Conservation (phyloP, 2,113 vertebrate species). For the Seriola aureovittata region DNA sequence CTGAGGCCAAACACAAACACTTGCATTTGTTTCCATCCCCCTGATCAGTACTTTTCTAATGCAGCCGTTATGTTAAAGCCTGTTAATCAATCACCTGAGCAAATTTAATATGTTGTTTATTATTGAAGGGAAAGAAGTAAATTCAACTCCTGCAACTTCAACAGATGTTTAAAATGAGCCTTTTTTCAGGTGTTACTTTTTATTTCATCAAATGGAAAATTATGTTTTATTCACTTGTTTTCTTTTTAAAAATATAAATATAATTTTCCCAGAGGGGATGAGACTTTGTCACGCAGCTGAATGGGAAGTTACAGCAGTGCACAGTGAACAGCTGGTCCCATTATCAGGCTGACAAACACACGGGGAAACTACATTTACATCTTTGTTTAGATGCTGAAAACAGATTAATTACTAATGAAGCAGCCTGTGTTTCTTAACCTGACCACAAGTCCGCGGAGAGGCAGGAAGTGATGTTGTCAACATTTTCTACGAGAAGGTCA, state of each 20-base stretch:
- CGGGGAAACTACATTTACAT: too few relatives aligned
- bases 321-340: too few relatives aligned
- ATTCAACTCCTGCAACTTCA: too few relatives aligned
- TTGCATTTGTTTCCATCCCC: neutral
- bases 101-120: neutral
- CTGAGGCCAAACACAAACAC: neutral
- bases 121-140: neutral
- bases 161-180: too few relatives aligned
- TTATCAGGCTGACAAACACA: too few relatives aligned
- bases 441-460: constrained; percentile 85
- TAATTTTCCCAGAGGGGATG: neutral
- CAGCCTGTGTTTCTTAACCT: constrained; percentile 34
- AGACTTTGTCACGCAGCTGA: neutral
- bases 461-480: constrained; percentile 79
- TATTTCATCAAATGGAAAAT: too few relatives aligned
- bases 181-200: too few relatives aligned
- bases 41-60: neutral
- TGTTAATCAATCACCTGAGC: neutral
- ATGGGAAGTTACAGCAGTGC: too few relatives aligned
- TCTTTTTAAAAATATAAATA: neutral
- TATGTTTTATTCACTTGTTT: neutral
- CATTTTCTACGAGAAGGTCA: constrained; percentile 89
- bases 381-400: neutral
- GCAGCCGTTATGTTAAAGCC: neutral
- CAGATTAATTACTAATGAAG: neutral